Evolutionary conservation across 2,797 vertebrate species (phyloP).

Genomic region (Argyrosomus regius): DNA sequence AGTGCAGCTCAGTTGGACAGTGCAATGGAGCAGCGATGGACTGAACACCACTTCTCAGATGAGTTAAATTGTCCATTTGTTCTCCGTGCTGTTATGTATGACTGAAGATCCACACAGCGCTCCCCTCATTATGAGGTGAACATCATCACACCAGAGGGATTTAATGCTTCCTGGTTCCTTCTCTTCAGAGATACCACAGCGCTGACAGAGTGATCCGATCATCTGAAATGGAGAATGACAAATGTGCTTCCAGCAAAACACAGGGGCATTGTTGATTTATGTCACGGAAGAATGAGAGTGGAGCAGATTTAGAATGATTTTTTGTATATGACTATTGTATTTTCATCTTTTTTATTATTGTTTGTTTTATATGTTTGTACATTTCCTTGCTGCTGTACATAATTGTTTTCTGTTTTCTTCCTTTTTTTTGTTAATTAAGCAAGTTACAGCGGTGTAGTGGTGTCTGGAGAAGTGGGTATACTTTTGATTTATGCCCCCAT

Average conservation of each 20-base stretch:
- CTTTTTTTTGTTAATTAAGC: background rate
- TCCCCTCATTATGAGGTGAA: constrained; percentile 29
- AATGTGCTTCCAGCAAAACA: constrained; percentile 47
- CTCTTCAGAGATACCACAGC: constrained; percentile 24
- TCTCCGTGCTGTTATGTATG: constrained; percentile 29
- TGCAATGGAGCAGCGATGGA: constrained; percentile 36
- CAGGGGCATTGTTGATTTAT: constrained; percentile 39
- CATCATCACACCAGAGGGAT: constrained; percentile 10
- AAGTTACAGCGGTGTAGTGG: too few relatives aligned
- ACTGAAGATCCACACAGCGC: constrained; percentile 22
- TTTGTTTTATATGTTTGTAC: background rate
- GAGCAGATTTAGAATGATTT: background rate
- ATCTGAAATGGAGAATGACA: constrained; percentile 47
- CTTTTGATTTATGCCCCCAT: too few relatives aligned
- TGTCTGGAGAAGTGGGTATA: too few relatives aligned
- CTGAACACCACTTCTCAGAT: constrained; percentile 36
- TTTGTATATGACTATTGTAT: background rate
- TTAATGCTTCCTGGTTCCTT: constrained; percentile 35
- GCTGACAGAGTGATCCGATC: constrained; percentile 48
- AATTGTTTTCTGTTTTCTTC: background rate
- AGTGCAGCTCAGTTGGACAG: constrained; percentile 34
- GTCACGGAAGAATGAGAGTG: background rate
- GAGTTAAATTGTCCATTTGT: constrained; percentile 37
- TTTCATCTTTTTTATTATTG: background rate
- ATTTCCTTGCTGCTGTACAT: background rate